phyloP scores from a whole-genome alignment of 2,797 vertebrate genomes.

The Rousettus madagascariensis region DNA sequence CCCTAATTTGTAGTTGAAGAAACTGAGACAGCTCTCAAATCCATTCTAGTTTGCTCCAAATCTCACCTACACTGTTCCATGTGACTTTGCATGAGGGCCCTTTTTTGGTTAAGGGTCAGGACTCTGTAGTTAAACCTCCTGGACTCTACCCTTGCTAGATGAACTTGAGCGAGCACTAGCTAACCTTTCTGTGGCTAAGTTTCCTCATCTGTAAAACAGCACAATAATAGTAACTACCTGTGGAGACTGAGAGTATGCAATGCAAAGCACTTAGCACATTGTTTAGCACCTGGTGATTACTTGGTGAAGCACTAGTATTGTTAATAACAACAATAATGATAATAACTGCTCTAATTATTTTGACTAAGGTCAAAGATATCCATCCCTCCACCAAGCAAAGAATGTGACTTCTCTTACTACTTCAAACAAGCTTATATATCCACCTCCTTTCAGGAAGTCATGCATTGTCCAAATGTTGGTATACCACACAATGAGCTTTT shows the following conservation, averaged over 20 bases:
- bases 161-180: rapidly evolving
- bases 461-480: background rate
- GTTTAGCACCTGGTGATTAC: background rate
- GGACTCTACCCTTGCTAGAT: background rate
- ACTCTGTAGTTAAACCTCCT: background rate
- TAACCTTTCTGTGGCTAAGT: background rate
- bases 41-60: background rate
- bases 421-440: background rate
- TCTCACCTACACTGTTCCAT: background rate
- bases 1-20: background rate
- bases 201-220: background rate
- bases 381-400: background rate
- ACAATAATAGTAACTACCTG: background rate
- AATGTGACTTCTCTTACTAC: background rate
- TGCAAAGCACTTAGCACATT: background rate
- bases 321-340: background rate
- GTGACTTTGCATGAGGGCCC: background rate
- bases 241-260: background rate
- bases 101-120: background rate
- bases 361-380: background rate
- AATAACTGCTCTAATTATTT: background rate
- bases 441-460: background rate
- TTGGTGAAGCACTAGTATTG: background rate
- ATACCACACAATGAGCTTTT: background rate
- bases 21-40: background rate